Conservation (phyloP, 92 coral and sea anemone genomes). For the Paragorgia papillata region DNA sequence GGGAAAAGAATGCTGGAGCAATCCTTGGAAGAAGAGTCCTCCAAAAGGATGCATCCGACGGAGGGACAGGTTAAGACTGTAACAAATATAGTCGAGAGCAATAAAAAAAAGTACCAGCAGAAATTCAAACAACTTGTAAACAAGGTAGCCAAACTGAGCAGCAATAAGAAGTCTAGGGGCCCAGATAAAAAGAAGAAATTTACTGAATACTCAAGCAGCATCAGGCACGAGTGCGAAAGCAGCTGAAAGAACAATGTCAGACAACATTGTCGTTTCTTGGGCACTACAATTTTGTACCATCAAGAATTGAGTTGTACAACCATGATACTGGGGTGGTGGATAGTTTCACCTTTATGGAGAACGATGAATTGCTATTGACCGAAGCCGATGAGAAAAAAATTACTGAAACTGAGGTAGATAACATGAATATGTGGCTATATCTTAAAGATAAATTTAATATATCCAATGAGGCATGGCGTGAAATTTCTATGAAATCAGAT, state of each 20-base stretch:
- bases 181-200: constrained; percentile 40
- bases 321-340: constrained; percentile 36
- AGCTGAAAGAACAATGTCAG: constrained; percentile 49
- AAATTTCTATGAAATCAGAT: too few species aligned
- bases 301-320: constrained; percentile 61
- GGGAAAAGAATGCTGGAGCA: constrained; percentile 7
- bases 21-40: constrained; percentile 12
- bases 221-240: constrained; percentile 38
- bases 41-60: not conserved
- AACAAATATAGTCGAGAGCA: constrained; percentile 36
- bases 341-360: too few species aligned
- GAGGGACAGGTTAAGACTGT: constrained; percentile 32
- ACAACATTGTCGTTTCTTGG: constrained; percentile 64
- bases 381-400: constrained; percentile 47
- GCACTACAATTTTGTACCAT: too few species aligned
- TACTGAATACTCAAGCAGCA: constrained; percentile 41
- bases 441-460: constrained; percentile 59
- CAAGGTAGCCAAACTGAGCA: too few species aligned
- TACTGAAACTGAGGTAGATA: constrained; percentile 44
- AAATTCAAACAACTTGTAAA: constrained; percentile 29
- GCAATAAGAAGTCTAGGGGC: too few species aligned
- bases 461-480: constrained; percentile 64
- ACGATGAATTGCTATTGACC: constrained; percentile 21
- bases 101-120: constrained; percentile 25
- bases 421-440: constrained; percentile 57